phyloP scores from a whole-genome alignment of 2,797 vertebrate genomes.

The Buphagus erythrorhynchus region DNA sequence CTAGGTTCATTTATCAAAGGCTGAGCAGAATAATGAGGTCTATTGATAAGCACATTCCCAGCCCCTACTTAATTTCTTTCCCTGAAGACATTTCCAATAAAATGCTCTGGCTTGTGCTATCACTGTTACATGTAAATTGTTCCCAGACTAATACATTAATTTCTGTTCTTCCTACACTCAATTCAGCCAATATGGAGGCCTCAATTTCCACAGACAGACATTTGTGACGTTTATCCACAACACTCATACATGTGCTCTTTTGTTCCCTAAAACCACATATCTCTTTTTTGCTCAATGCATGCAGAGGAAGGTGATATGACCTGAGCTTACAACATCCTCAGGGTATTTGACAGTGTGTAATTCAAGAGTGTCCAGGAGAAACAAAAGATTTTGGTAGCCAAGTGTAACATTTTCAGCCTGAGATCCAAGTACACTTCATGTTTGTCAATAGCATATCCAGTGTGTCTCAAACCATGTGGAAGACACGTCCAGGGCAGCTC shows the following conservation, averaged over 20 bases:
- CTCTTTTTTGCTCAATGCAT: neutral
- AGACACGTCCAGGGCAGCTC: neutral
- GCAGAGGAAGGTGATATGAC: neutral
- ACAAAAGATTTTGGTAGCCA: neutral
- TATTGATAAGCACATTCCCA: constrained; percentile 13
- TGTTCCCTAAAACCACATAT: neutral
- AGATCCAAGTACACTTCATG: neutral
- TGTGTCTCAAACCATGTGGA: neutral
- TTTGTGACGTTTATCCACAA: neutral
- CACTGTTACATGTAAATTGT: neutral
- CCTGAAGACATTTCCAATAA: neutral
- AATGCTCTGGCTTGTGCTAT: neutral
- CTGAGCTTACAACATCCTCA: neutral
- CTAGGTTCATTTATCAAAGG: constrained; percentile 29
- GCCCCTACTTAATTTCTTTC: neutral
- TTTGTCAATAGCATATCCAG: neutral
- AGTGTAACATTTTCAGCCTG: neutral
- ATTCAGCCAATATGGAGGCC: neutral
- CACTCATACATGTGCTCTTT: neutral
- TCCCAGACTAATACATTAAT: fast-evolving
- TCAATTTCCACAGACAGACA: neutral
- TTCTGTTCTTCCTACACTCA: neutral
- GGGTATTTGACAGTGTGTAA: neutral
- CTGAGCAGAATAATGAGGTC: neutral
- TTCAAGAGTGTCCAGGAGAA: neutral